phyloP scores from a whole-genome alignment of 2,797 vertebrate species.

The Phylloscopus collybita region DNA sequence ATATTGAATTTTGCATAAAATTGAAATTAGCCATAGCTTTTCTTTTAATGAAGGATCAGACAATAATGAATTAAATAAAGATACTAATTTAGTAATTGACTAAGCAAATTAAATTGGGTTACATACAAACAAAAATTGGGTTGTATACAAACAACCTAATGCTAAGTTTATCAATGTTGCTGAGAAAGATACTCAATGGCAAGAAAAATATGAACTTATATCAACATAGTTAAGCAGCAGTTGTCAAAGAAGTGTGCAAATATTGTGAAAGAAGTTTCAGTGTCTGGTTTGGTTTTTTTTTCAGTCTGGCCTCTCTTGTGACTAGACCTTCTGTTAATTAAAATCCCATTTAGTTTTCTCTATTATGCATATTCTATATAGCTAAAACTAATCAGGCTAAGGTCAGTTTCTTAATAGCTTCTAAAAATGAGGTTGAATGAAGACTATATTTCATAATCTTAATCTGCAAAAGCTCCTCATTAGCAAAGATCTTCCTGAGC shows the following conservation, averaged over 20 bases:
- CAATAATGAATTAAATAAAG: neutral
- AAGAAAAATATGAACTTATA: neutral
- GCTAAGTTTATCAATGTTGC: neutral
- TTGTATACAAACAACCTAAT: neutral
- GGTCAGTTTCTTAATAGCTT: neutral
- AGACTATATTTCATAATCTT: neutral
- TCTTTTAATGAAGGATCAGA: neutral
- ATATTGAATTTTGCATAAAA: neutral
- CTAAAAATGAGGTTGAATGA: neutral
- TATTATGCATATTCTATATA: neutral
- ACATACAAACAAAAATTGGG: neutral
- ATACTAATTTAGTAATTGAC: slow-evolving; percentile 15
- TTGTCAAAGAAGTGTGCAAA: neutral
- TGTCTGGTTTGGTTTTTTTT: neutral
- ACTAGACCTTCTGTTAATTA: neutral
- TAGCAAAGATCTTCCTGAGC: neutral
- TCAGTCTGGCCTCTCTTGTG: neutral
- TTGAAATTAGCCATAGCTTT: neutral
- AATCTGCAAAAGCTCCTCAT: neutral
- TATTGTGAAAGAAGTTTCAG: neutral
- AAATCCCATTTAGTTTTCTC: neutral
- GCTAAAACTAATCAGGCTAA: neutral
- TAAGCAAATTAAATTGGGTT: neutral
- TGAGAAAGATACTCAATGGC: neutral
- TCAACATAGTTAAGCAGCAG: neutral